phyloP scores from a whole-genome alignment of 2,797 vertebrate species.

The Peromyscus nudipes region DNA sequence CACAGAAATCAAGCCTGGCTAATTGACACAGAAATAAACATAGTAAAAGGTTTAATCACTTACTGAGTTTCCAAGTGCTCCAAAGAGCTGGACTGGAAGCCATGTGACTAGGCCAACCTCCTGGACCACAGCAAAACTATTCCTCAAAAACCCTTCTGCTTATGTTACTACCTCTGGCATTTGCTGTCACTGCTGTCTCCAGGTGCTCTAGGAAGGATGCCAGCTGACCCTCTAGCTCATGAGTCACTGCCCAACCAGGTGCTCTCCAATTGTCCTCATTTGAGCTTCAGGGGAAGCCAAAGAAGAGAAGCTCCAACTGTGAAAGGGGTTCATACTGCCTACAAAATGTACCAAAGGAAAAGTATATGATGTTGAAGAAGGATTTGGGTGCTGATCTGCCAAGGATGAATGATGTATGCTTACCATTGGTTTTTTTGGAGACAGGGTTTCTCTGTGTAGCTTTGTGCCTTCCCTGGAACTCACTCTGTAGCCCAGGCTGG shows the following conservation, averaged over 20 bases:
- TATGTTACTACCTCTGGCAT: background rate
- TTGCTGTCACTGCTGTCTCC: background rate
- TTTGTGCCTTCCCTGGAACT: too few relatives aligned
- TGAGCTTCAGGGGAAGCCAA: background rate
- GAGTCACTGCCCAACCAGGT: background rate
- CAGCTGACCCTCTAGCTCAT: background rate
- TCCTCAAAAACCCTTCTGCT: too few relatives aligned
- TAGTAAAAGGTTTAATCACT: background rate
- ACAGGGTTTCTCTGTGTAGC: too few relatives aligned
- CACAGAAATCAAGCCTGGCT: background rate
- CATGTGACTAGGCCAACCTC: background rate
- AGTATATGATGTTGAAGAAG: background rate
- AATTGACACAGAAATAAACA: background rate
- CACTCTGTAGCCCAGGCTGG: too few relatives aligned
- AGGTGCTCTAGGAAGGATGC: rapidly evolving
- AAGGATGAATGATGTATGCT: background rate
- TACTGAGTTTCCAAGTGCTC: background rate
- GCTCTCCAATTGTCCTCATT: background rate
- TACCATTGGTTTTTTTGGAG: background rate
- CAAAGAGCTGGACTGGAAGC: background rate
- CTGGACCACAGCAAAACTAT: background rate
- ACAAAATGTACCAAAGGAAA: background rate
- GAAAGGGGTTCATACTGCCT: background rate
- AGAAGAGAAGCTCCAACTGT: background rate
- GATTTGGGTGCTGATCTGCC: background rate